These are phyloP conservation scores for Hetaerina titia DNA, from an alignment of 2,888 invertebrate genomes.

Conservation along the genomic window DNA sequence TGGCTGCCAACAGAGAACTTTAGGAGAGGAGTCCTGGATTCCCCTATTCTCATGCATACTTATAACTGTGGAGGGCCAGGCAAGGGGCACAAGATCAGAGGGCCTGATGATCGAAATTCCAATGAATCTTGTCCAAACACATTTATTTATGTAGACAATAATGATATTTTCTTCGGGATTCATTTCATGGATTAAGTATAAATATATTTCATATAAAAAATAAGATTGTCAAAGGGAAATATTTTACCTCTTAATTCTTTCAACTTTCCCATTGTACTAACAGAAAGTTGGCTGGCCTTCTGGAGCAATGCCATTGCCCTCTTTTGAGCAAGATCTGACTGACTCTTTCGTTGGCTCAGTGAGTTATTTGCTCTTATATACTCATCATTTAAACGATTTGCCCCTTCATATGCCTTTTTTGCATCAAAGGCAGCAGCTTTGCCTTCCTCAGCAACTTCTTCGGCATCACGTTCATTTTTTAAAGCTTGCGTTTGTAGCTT, in stretches of 20 bases:
- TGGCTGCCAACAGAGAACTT: too few species aligned
- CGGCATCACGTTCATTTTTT: constrained; percentile 89
- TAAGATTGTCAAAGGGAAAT: neutral
- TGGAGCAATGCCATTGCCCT: constrained; percentile 88
- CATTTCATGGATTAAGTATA: too few species aligned
- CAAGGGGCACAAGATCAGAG: too few species aligned
- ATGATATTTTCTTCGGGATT: too few species aligned
- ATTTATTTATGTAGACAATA: too few species aligned
- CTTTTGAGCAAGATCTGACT: constrained; percentile 88
- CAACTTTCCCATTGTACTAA: constrained; percentile 86
- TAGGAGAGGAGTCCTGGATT: too few species aligned
- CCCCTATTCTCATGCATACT: too few species aligned
- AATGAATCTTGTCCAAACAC: too few species aligned
- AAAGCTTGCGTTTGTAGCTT: constrained; percentile 89
- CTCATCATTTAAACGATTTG: constrained; percentile 82
- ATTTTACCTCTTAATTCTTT: constrained; percentile 83
- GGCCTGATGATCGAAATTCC: too few species aligned
- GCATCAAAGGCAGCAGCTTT: constrained; percentile 86
- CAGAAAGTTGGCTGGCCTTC: constrained; percentile 90
- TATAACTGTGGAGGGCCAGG: too few species aligned
- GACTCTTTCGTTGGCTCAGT: constrained; percentile 85
- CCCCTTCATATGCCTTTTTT: constrained; percentile 84
- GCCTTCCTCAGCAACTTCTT: constrained; percentile 88
- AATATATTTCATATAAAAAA: too few species aligned
- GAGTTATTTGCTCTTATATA: constrained; percentile 87